These are phyloP conservation scores for Tineola bisselliella DNA, from an alignment of 2,888 invertebrate genomes.

Conservation along the genomic window DNA sequence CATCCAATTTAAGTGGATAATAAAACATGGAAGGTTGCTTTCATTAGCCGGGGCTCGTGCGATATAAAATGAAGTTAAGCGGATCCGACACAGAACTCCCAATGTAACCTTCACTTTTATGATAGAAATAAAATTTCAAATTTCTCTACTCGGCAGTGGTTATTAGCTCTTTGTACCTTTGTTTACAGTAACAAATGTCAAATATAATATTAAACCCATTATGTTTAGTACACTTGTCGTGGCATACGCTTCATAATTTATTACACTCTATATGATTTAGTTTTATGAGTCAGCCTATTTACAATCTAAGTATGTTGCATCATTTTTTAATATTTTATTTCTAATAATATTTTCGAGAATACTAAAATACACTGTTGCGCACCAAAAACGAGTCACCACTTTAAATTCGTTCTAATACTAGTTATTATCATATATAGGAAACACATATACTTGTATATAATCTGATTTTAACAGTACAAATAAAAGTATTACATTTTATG, in stretches of 20 bases:
- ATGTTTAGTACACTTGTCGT: no score
- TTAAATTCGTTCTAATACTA: no score
- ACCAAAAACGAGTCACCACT: no score
- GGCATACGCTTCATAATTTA: neutral
- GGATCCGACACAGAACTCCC: constrained; percentile 28
- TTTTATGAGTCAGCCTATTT: neutral
- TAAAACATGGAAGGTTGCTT: constrained; percentile 55
- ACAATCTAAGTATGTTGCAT: neutral
- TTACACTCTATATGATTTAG: neutral
- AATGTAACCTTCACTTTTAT: constrained; percentile 51
- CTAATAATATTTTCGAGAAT: no score
- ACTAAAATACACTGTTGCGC: no score
- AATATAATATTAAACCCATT: neutral
- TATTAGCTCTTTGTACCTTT: constrained; percentile 24
- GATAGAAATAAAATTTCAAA: constrained; percentile 56
- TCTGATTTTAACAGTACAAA: no score
- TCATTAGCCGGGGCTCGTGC: constrained; percentile 41
- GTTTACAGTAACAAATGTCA: constrained; percentile 20
- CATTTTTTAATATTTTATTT: neutral
- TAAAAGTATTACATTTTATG: no score
- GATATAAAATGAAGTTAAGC: constrained; percentile 45
- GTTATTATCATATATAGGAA: no score
- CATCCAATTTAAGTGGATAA: constrained; percentile 42
- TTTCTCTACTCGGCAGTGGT: constrained; percentile 38
- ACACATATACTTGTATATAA: no score